phyloP scores from a whole-genome alignment of 2,113 vertebrate species.

The Nansenia antarctica region DNA sequence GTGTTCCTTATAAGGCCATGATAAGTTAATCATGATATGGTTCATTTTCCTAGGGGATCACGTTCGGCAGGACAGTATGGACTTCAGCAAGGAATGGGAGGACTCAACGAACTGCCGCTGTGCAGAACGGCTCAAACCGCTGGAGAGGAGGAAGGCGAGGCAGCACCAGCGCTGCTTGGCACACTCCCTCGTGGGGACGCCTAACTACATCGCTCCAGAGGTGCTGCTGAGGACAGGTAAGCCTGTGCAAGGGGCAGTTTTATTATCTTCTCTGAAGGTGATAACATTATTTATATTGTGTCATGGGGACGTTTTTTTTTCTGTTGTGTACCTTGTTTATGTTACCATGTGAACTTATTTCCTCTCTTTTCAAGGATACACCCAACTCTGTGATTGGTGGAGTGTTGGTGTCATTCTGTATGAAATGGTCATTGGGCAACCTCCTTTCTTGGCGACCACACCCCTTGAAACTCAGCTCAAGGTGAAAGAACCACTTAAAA shows the following conservation, averaged over 20 bases:
- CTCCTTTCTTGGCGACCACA: constrained; percentile 94
- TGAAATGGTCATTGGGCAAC: constrained; percentile 98
- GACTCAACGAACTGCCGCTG: constrained; percentile 90
- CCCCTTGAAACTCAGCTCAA: constrained; percentile 98
- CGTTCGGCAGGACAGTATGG: constrained; percentile 96
- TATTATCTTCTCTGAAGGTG: background rate
- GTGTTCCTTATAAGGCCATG: background rate
- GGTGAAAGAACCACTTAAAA: constrained; percentile 71
- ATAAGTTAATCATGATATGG: background rate
- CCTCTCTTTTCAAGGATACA: constrained; percentile 78
- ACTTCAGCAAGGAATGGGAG: constrained; percentile 97
- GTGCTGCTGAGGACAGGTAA: constrained; percentile 94
- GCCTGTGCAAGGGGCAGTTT: background rate
- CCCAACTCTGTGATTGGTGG: constrained; percentile 99
- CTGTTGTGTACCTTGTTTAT: background rate
- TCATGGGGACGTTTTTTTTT: background rate
- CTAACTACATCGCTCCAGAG: constrained; percentile 97
- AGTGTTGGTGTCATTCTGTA: constrained; percentile 98
- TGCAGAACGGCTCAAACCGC: constrained; percentile 89
- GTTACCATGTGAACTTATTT: background rate
- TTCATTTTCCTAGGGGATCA: constrained; percentile 83
- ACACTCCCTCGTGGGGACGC: constrained; percentile 95
- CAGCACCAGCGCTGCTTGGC: constrained; percentile 97
- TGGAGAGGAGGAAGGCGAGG: constrained; percentile 90
- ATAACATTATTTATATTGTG: background rate